A percentile compares a stretch with the other conserved stretches of the same genome.
phyloP scores from a whole-genome alignment of 2,113 vertebrate genomes.

The Plecturocebus donacophilus region DNA sequence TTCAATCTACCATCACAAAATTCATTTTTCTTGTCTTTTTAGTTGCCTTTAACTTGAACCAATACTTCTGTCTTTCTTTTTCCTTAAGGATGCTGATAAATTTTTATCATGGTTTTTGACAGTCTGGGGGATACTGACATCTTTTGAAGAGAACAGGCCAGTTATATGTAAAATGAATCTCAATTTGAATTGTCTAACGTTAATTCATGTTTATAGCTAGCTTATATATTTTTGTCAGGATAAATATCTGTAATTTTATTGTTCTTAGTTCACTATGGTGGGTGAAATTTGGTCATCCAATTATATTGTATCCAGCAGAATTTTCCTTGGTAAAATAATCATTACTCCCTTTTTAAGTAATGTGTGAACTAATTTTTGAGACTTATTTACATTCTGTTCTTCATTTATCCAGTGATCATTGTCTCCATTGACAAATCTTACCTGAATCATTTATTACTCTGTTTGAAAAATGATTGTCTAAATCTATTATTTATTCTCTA shows the following conservation, averaged over 20 bases:
- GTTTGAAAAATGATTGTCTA: background rate
- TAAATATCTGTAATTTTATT: no score
- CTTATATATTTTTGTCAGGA: no score
- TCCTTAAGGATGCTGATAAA: background rate
- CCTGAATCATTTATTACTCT: background rate
- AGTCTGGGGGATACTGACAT: no score
- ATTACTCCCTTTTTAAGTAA: no score
- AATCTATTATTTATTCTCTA: background rate
- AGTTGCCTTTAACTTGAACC: background rate
- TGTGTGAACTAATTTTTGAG: background rate
- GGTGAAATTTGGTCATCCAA: no score
- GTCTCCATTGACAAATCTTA: background rate
- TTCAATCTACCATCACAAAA: background rate
- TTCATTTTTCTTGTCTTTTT: background rate
- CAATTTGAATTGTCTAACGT: background rate
- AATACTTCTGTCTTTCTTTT: background rate
- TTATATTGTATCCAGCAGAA: no score
- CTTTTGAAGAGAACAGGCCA: background rate
- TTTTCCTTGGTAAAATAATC: no score
- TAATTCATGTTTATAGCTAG: background rate
- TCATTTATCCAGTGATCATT: background rate
- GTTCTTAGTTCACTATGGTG: no score
- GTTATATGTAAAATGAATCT: background rate
- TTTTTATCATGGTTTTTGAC: no score
- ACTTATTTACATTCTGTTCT: background rate